Base-by-base conservation (phyloP, 2,888 invertebrate species). In the Eristalis intricaria region DNA sequence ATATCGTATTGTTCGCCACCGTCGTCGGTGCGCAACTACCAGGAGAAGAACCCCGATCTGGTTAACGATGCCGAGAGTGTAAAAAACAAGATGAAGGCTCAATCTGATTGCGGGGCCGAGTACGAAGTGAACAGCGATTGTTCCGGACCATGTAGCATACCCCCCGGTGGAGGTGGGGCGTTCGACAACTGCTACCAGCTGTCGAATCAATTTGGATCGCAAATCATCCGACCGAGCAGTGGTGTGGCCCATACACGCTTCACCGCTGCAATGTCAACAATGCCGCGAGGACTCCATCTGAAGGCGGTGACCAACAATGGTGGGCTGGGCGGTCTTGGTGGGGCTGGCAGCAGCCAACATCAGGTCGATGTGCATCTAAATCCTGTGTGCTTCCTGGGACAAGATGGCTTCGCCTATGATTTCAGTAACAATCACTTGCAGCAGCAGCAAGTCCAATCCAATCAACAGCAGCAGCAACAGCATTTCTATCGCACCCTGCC, bases 401-500 rank as follows among this genome's bases (percentile, higher is more conserved):
- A 95, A 89, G 97, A 97, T 88, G 97, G 96, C n/a, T 97, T 97
- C 8, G 94, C 96, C 60, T 93, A 93, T 58, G 93, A 93, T 88
- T 92, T 92, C 50, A 92, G 92, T 88, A 93, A 92, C 89, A 92
- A 92, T 83, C 93, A 93, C 89, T 88, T 91, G 84, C 92, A 91
- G 75, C 91, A 91, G 84, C 89, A 89, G 40, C 90, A 89, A 3
- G 90, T 88, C 4, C 90, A 90, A 58, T 90, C 89, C 11, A 90
- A 90, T 35, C 91, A 89, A 50, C 89, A 89, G 43, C 90, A 90
- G 65, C 90, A 90, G 78, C 92, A 92, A 56, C 92, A 92, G 71
- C 94, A 94, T 89, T 96, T 95, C 91, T 97, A 97, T 91, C 95
- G 96, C 90, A 97, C 97, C 8, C 92, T 97, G 89, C 97, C 97